Percentiles rank a stretch among this genome's conserved stretches.
Conservation (phyloP, 2,113 vertebrate genomes). For the Thermophis baileyi region DNA sequence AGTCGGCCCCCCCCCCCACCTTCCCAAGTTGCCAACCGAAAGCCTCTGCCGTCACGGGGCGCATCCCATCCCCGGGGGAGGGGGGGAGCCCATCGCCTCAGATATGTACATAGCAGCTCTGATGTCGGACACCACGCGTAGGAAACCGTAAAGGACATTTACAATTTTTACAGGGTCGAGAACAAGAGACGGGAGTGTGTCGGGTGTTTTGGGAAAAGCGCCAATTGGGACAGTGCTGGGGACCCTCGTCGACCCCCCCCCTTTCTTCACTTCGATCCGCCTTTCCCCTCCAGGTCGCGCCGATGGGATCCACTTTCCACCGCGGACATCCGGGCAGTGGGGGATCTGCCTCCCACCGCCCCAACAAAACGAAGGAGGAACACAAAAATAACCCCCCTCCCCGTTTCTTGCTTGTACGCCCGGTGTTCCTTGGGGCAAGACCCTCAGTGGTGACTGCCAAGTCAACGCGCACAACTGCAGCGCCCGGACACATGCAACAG, state of each 20-base stretch:
- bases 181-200: neutral
- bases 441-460: constrained; percentile 27
- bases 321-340: neutral
- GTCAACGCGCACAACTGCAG: constrained; percentile 20
- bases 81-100: constrained; percentile 40
- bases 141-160: neutral
- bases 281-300: neutral
- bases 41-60: neutral
- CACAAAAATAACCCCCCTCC: neutral
- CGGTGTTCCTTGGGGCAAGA: constrained; percentile 11
- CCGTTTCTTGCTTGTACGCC: neutral
- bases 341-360: neutral
- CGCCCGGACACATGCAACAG: constrained; percentile 49
- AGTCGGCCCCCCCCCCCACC: constrained; percentile 11
- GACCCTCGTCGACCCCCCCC: neutral
- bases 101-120: constrained; percentile 58
- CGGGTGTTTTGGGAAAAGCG: neutral
- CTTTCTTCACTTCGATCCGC: neutral
- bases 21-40: constrained; percentile 16
- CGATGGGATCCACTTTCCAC: constrained; percentile 3
- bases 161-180: constrained; percentile 10
- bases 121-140: neutral
- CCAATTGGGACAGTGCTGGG: neutral
- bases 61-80: neutral
- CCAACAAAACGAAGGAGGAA: neutral